Evolutionary conservation across 2,888 invertebrate genomes (phyloP).

Genomic region (Dermolepida albohirtum): DNA sequence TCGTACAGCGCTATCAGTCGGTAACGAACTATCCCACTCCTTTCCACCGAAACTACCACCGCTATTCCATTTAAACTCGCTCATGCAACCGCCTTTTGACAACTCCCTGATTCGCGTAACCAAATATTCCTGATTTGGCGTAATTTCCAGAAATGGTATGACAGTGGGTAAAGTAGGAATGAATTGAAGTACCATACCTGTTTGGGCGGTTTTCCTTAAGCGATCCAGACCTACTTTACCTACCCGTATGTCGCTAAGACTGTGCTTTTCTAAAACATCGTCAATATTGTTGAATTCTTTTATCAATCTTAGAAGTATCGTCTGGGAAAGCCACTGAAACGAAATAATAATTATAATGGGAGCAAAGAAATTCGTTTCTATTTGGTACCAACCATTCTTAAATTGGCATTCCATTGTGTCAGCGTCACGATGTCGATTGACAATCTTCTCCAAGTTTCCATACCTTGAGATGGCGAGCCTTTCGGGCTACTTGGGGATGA

Average conservation of each 20-base stretch:
- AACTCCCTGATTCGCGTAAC: conserved; percentile 82
- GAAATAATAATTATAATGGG: conserved; percentile 23
- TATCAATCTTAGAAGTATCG: conserved; percentile 81
- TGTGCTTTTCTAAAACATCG: conserved; percentile 76
- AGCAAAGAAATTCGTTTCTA: conserved; percentile 46
- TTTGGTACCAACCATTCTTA: conserved; percentile 71
- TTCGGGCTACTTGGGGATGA: conserved; percentile 45
- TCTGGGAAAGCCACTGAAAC: conserved; percentile 85
- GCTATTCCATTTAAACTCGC: conserved; percentile 89
- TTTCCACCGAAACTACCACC: conserved; percentile 80
- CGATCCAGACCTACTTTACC: conserved; percentile 80
- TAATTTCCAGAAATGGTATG: conserved; percentile 84
- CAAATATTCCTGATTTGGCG: conserved; percentile 87
- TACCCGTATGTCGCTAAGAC: conserved; percentile 74
- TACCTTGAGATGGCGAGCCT: conserved; percentile 61
- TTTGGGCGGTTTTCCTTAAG: conserved; percentile 79
- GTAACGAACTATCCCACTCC: conserved; percentile 84
- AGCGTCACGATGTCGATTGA: conserved; percentile 76
- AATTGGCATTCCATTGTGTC: conserved; percentile 83
- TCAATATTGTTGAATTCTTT: conserved; percentile 81
- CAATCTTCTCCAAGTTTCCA: conserved; percentile 72
- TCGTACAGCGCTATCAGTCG: conserved; percentile 86
- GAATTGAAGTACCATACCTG: conserved; percentile 65
- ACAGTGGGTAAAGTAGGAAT: conserved; percentile 73
- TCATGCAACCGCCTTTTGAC: conserved; percentile 86